A percentile compares a stretch with the other conserved stretches of the same genome.
Conservation (phyloP, 2,113 vertebrate species). For the Ceuthmochares aereus region DNA sequence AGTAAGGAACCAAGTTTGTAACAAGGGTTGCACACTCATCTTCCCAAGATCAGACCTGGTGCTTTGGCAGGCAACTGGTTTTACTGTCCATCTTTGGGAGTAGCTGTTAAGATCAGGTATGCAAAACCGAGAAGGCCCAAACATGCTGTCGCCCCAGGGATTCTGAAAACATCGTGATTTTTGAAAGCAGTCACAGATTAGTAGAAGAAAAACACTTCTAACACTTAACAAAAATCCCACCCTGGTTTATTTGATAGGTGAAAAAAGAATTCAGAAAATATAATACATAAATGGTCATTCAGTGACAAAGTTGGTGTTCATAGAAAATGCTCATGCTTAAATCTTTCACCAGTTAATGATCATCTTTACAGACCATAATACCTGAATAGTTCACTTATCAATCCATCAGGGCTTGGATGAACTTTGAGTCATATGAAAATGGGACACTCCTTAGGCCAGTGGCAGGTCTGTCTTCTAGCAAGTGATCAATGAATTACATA, state of each 20-base stretch:
- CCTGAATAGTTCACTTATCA: slow-evolving; percentile 60
- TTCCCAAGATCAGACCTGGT: not conserved
- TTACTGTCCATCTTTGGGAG: not conserved
- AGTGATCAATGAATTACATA: slow-evolving; percentile 60
- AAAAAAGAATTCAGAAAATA: not conserved
- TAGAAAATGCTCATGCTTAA: not conserved
- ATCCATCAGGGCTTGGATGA: slow-evolving; percentile 69
- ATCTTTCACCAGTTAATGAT: slow-evolving; percentile 46
- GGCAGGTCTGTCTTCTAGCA: slow-evolving; percentile 29
- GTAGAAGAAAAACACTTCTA: not conserved
- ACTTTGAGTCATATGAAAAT: slow-evolving; percentile 57
- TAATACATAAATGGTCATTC: not conserved
- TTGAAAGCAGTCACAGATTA: not conserved
- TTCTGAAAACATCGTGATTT: not conserved
- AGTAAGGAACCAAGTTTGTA: not conserved
- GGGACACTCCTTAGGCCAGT: slow-evolving; percentile 46
- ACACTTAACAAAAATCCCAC: not conserved
- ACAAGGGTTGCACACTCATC: not conserved
- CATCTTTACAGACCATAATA: slow-evolving; percentile 36
- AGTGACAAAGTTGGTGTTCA: not conserved
- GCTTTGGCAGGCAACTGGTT: not conserved
- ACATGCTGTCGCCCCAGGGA: not conserved
- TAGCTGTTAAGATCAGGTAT: not conserved
- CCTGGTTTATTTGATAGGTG: not conserved
- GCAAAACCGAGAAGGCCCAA: not conserved